Percentiles rank a stretch among this genome's conserved stretches.
phyloP scores from a whole-genome alignment of 2,888 invertebrate genomes.

The Nephrotoma guestfalica region DNA sequence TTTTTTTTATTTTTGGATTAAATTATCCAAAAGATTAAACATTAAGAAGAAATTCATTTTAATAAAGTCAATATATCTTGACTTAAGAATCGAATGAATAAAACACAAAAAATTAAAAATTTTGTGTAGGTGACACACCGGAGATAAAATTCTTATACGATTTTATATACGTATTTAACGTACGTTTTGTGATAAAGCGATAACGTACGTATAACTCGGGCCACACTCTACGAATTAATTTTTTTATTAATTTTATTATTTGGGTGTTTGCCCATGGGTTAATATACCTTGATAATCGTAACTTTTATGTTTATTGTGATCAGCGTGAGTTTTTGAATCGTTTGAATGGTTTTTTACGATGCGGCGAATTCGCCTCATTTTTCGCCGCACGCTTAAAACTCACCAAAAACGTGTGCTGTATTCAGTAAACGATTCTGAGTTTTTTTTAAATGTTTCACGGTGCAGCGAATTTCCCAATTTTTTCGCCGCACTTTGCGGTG shows the following conservation, averaged over 20 bases:
- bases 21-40: not conserved
- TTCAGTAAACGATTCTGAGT: too few species aligned
- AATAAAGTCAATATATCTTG: not conserved
- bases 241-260: not conserved
- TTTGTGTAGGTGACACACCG: not conserved
- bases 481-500: too few species aligned
- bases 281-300: not conserved
- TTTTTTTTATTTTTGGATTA: not conserved
- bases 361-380: too few species aligned
- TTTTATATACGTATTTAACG: not conserved
- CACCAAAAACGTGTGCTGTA: too few species aligned
- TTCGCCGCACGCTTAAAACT: too few species aligned
- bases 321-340: too few species aligned
- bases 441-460: too few species aligned
- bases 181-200: not conserved
- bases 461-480: too few species aligned
- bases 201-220: not conserved
- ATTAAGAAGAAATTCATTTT: not conserved
- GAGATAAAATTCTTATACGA: not conserved
- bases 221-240: not conserved
- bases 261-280: not conserved
- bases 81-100: not conserved
- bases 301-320: not conserved
- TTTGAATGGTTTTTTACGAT: too few species aligned
- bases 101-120: not conserved